Conservation (phyloP, 2,797 vertebrate species). For the Meriones psammophilus region DNA sequence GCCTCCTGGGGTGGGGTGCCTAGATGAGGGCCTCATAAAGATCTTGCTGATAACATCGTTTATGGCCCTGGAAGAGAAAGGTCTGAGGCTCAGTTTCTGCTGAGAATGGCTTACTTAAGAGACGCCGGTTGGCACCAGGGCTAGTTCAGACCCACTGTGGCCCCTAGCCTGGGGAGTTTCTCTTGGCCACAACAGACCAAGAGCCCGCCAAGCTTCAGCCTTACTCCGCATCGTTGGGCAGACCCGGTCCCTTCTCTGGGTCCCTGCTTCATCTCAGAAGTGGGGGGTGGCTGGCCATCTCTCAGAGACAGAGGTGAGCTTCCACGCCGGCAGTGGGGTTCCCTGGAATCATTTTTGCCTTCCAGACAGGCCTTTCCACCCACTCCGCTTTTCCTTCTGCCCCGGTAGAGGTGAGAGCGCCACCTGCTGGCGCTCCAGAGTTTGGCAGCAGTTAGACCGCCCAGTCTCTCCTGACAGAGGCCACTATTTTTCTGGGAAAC, state of each 20-base stretch:
- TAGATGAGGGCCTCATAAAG: slow-evolving; percentile 81
- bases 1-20: slow-evolving; percentile 65
- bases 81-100: slow-evolving; percentile 21
- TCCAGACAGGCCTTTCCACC: background rate
- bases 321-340: background rate
- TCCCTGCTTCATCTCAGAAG: background rate
- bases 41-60: slow-evolving; percentile 77
- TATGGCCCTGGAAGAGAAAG: slow-evolving; percentile 67
- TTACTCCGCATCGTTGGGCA: background rate
- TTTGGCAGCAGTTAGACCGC: background rate
- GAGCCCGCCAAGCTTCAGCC: background rate
- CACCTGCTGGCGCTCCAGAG: slow-evolving; percentile 54
- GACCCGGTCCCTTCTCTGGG: background rate
- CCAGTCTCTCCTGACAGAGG: background rate
- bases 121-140: background rate
- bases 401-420: background rate
- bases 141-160: background rate
- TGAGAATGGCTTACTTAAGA: slow-evolving; percentile 31
- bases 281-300: background rate
- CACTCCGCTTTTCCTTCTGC: background rate
- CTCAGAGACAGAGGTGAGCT: background rate
- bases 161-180: background rate
- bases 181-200: background rate
- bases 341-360: background rate
- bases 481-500: background rate